Evolutionary conservation across 53 echinoderm and acorn worm genomes (phyloP).

Genomic region (Zoroaster sp.): DNA sequence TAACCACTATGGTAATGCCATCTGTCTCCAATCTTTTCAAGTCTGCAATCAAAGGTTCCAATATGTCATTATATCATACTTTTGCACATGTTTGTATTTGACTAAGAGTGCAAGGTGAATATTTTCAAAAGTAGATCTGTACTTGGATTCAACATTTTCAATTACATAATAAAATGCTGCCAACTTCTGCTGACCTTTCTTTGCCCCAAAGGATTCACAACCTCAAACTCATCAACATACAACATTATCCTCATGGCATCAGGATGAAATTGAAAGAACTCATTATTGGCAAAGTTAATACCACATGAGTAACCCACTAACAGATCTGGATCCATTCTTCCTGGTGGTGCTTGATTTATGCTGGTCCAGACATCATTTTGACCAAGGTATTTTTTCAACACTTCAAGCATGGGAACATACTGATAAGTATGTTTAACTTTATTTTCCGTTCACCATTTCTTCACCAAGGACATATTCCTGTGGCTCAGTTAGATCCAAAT

Average conservation of each 20-base stretch:
- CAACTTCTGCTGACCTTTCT: background rate
- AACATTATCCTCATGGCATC: slow-evolving; percentile 43
- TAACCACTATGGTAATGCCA: background rate
- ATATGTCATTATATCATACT: background rate
- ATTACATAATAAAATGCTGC: background rate
- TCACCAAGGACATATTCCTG: slow-evolving; percentile 51
- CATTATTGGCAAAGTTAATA: slow-evolving; percentile 32
- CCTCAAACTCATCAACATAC: slow-evolving; percentile 33
- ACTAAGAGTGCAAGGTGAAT: slow-evolving; percentile 25
- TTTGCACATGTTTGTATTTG: background rate
- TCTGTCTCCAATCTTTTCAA: background rate
- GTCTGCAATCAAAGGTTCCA: background rate
- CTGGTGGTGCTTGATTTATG: slow-evolving; percentile 18
- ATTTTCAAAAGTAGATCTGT: slow-evolving; percentile 1
- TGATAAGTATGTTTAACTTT: slow-evolving; percentile 42
- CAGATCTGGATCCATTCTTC: slow-evolving; percentile 3
- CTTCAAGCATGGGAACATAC: slow-evolving; percentile 55
- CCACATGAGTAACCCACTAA: slow-evolving; percentile 45
- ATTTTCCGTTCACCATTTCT: slow-evolving; percentile 49
- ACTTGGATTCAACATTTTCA: slow-evolving; percentile 1
- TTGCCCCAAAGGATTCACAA: slow-evolving; percentile 35
- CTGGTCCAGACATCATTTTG: slow-evolving; percentile 61
- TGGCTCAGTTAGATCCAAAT: slow-evolving; percentile 39
- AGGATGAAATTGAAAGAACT: slow-evolving; percentile 33
- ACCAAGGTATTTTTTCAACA: slow-evolving; percentile 51